Percentiles rank a stretch among this genome's conserved stretches.
Evolutionary conservation across 2,888 invertebrate genomes (phyloP).

Genomic region (Linyphia triangularis): DNA sequence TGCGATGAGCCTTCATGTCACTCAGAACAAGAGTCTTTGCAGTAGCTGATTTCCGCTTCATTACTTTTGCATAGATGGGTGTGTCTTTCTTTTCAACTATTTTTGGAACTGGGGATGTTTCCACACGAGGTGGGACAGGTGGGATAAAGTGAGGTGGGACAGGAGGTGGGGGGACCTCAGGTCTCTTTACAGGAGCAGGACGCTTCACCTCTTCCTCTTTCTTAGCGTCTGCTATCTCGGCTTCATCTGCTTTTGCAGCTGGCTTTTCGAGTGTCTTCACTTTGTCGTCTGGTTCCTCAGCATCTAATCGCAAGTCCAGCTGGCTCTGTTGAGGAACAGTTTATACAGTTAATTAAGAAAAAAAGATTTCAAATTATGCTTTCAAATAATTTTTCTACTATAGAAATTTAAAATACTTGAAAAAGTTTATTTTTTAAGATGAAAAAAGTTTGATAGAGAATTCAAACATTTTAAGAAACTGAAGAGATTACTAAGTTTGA

Average conservation of each 20-base stretch:
- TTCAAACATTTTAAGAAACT: too few species aligned
- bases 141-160: conserved; percentile 63
- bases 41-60: conserved; percentile 57
- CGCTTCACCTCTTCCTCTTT: conserved; percentile 69
- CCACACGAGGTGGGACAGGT: conserved; percentile 34
- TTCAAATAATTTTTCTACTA: too few species aligned
- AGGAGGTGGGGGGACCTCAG: conserved; percentile 63
- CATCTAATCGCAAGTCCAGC: conserved; percentile 48
- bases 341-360: too few species aligned
- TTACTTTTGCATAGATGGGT: conserved; percentile 71
- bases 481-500: too few species aligned
- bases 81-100: not conserved
- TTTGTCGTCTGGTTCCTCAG: conserved; percentile 22
- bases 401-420: too few species aligned
- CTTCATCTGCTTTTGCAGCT: conserved; percentile 11
- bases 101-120: not conserved
- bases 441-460: too few species aligned
- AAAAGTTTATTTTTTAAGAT: too few species aligned
- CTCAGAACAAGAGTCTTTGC: conserved; percentile 53
- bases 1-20: conserved; percentile 57
- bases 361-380: too few species aligned
- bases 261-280: conserved; percentile 22
- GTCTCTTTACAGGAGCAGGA: conserved; percentile 44
- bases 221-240: conserved; percentile 41
- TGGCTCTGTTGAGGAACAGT: conserved; percentile 62